These are phyloP conservation scores for Cryptophagus acutangulus DNA, from an alignment of 2,888 invertebrate genomes.

Conservation along the genomic window DNA sequence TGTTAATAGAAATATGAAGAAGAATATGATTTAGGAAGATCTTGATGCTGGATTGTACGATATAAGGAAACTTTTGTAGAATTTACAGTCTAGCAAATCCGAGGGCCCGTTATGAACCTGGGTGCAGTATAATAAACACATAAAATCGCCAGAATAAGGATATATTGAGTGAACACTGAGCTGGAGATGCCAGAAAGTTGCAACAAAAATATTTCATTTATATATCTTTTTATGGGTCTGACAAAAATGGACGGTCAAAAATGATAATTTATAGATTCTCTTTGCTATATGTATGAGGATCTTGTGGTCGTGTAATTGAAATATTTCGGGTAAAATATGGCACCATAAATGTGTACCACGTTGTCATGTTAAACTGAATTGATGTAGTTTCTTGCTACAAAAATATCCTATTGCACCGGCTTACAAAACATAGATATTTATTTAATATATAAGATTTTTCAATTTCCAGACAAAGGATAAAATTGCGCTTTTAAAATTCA, in stretches of 20 bases:
- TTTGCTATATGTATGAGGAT: constrained; percentile 27
- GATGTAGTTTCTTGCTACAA: too few species aligned
- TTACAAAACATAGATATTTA: too few species aligned
- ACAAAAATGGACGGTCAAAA: constrained; percentile 38
- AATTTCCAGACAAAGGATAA: constrained; percentile 33
- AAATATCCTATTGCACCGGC: too few species aligned
- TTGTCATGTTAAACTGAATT: constrained; percentile 45
- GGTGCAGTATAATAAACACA: constrained; percentile 50
- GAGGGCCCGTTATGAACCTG: constrained; percentile 46
- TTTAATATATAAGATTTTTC: constrained; percentile 41
- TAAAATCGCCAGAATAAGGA: constrained; percentile 51
- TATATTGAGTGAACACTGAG: constrained; percentile 48
- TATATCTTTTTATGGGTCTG: constrained; percentile 44
- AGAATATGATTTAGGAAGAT: too few species aligned
- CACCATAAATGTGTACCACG: constrained; percentile 39
- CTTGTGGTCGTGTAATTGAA: constrained; percentile 45
- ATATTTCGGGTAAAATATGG: constrained; percentile 45
- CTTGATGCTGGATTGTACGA: too few species aligned
- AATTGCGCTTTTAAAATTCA: too few species aligned
- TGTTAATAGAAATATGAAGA: too few species aligned
- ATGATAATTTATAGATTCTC: constrained; percentile 43
- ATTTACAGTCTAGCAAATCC: constrained; percentile 47
- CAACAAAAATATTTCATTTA: constrained; percentile 48
- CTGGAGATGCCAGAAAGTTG: constrained; percentile 40
- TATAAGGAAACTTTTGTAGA: too few species aligned